Percentiles rank a stretch among this genome's conserved stretches.
Evolutionary conservation across 2,113 vertebrate genomes (phyloP).

Genomic region (Anser brachyrhynchus): DNA sequence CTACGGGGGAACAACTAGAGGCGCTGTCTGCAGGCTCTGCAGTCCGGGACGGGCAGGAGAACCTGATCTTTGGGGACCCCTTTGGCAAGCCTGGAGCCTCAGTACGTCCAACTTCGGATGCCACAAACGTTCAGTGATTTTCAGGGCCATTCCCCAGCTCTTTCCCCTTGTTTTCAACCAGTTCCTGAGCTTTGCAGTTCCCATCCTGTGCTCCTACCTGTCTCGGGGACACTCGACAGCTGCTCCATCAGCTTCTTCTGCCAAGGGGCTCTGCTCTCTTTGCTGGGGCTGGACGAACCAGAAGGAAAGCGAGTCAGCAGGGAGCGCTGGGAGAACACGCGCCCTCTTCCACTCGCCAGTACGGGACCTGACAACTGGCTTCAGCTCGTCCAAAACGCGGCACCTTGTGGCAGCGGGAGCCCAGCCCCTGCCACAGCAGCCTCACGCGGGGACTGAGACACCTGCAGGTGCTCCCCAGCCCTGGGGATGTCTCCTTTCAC

Average conservation of each 20-base stretch:
- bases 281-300: conserved; percentile 49
- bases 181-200: not conserved
- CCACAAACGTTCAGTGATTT: not conserved
- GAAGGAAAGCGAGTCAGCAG: not conserved
- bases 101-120: not conserved
- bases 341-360: not conserved
- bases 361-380: not conserved
- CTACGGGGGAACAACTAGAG: not conserved
- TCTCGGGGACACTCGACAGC: conserved; percentile 82
- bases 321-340: not conserved
- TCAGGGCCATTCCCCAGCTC: not conserved
- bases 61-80: not conserved
- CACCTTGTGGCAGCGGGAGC: not conserved
- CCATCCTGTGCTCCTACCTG: conserved; percentile 75
- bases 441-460: not conserved
- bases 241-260: conserved; percentile 76
- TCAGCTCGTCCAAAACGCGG: not conserved
- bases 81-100: not conserved
- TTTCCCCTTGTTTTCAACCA: not conserved
- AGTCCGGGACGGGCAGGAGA: not conserved
- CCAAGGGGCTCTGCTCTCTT: conserved; percentile 73
- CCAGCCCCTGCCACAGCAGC: not conserved
- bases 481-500: not conserved
- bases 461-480: not conserved
- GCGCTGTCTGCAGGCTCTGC: not conserved